Evolutionary conservation across 2,888 invertebrate genomes (phyloP), one percentile per base, ranked within the genome.

Genomic region (Dasysyrphus tricinctus): DNA sequence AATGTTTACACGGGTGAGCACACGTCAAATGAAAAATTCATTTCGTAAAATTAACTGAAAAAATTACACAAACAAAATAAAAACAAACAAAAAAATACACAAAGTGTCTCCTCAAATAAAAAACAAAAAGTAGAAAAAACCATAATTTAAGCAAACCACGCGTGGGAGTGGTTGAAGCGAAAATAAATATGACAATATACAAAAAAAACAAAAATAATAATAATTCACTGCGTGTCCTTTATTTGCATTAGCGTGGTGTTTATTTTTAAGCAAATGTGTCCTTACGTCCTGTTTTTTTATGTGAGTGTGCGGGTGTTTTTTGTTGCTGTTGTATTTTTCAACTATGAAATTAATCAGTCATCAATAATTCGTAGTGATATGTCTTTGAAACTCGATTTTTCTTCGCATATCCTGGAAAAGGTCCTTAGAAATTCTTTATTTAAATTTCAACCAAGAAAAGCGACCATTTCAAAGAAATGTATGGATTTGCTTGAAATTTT

Each of bases 1-100:
- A 86, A 82, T 86, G 86, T 86, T 82, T 86, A 86, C 86, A 86
- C 86, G 86, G 82, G 86, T 86, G 86, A 86, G 72, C 86, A 82
- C 86, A 82, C 86, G 86, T 82, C 86, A 86, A 86, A 86, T 86
- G 82, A 86, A 86, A 86, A 82, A 86, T 86, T 82, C 78, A 86
- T 86, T 86, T 86, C 72, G 86, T 81, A 82, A 82, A 86, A 86
- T 86, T 86, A 82, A 86, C 86, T 82, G 75, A 72, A 85, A 82
- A 82, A 75, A 75, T 39, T 72, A 70, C 61, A 78, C 24, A 78
- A 74, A 65, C 69, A 74, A 59, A 44, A 6, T n/a, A 12, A 59
- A 19, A 12, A n/a, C n/a, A n/a, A n/a, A n/a, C n/a, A 39, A 74
- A 69, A 61, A 16, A 37, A 24, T 16, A 32, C 5, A 54, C 49